Evolutionary conservation across 2,888 invertebrate genomes (phyloP).

Genomic region (Neoascia interrupta): DNA sequence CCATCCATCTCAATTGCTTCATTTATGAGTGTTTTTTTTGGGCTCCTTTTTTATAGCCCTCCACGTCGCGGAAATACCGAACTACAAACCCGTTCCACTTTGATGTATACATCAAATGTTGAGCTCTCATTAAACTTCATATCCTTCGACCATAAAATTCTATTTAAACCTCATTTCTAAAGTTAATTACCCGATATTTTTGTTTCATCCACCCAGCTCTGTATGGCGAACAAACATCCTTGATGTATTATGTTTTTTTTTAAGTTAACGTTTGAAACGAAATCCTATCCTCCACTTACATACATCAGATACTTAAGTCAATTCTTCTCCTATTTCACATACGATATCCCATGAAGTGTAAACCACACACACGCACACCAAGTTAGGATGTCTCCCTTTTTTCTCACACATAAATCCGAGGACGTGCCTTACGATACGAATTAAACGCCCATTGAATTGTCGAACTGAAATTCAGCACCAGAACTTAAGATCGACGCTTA

Average conservation of each 20-base stretch:
- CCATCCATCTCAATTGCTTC: too few species aligned
- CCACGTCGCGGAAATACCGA: too few species aligned
- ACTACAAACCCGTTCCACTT: background rate
- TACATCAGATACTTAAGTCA: too few species aligned
- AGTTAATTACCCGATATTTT: conserved; percentile 39
- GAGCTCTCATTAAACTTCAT: conserved; percentile 31
- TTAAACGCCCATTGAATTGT: conserved; percentile 11
- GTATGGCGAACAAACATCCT: too few species aligned
- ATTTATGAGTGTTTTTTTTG: too few species aligned
- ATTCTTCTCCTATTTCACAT: conserved; percentile 22
- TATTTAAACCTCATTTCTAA: conserved; percentile 26
- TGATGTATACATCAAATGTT: conserved; percentile 15
- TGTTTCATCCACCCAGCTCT: too few species aligned
- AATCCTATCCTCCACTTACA: background rate
- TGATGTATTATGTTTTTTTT: too few species aligned
- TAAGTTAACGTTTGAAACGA: too few species aligned
- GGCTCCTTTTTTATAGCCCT: background rate
- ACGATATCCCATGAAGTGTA: background rate
- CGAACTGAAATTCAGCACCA: conserved; percentile 23
- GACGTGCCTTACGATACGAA: background rate
- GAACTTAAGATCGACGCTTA: conserved; percentile 18
- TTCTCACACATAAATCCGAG: background rate
- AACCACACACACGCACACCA: background rate
- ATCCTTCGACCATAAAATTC: conserved; percentile 28
- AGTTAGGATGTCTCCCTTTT: background rate